phyloP scores from a whole-genome alignment of 2,113 vertebrate species.

The Laticauda laticaudata region DNA sequence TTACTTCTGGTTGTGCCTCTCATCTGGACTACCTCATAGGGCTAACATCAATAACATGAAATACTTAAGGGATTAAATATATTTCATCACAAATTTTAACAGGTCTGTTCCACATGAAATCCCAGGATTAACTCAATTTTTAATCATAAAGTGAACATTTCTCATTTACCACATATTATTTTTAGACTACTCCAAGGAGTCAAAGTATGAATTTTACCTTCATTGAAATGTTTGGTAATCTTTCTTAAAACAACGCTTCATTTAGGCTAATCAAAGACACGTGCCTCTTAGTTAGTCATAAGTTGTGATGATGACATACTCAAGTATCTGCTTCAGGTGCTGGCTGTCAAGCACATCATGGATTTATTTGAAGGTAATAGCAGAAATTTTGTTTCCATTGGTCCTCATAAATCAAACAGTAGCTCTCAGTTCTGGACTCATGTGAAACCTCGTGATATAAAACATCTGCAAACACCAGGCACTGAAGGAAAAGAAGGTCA shows the following conservation, averaged over 20 bases:
- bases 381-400: conserved; percentile 70
- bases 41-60: background rate
- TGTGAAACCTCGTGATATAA: conserved; percentile 55
- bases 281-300: conserved; percentile 55
- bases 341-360: conserved; percentile 69
- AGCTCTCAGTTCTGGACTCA: conserved; percentile 37
- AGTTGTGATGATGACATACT: conserved; percentile 68
- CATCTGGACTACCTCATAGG: background rate
- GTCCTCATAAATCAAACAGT: conserved; percentile 71
- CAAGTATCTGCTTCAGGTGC: conserved; percentile 71
- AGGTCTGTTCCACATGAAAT: conserved; percentile 2
- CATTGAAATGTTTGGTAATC: conserved; percentile 44
- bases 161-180: conserved; percentile 71
- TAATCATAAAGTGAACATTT: conserved; percentile 56
- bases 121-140: conserved; percentile 13
- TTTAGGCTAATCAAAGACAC: conserved; percentile 15
- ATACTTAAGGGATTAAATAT: conserved; percentile 15
- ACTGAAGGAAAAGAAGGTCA: conserved; percentile 57
- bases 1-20: background rate
- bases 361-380: conserved; percentile 72
- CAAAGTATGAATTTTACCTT: conserved; percentile 48
- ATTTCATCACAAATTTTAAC: conserved; percentile 26
- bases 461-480: conserved; percentile 68
- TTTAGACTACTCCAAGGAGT: conserved; percentile 43
- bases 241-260: conserved; percentile 36